Evolutionary conservation across 1,140 invertebrate species (phyloP).

Genomic region (Drosophila triauraria): DNA sequence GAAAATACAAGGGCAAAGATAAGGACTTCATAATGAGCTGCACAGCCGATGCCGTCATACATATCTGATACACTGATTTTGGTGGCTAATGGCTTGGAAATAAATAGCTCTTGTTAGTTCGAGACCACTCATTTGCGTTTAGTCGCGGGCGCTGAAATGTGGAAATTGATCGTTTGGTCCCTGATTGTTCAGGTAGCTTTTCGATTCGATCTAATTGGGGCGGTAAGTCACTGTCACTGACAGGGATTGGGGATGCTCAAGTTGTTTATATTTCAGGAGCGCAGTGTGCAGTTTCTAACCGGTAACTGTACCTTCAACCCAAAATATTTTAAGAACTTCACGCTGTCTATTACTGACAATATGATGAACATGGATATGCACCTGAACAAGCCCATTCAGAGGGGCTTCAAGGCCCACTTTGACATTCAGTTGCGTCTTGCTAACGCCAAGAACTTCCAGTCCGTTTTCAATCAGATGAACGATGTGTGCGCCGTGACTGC

Average conservation of each 20-base stretch:
- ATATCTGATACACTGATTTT: constrained; percentile 28
- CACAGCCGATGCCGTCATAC: constrained; percentile 44
- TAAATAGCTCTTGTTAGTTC: constrained; percentile 13
- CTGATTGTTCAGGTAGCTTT: neutral
- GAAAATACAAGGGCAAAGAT: constrained; percentile 45
- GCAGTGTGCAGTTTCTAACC: constrained; percentile 42
- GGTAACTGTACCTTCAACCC: constrained; percentile 43
- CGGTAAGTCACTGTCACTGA: constrained; percentile 6
- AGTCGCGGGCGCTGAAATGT: constrained; percentile 29
- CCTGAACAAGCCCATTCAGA: constrained; percentile 38
- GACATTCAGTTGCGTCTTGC: constrained; percentile 68
- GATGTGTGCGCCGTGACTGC: constrained; percentile 64
- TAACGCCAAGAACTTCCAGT: constrained; percentile 70
- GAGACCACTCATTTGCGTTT: constrained; percentile 30
- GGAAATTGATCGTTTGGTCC: constrained; percentile 17
- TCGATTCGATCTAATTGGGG: neutral
- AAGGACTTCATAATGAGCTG: constrained; percentile 65
- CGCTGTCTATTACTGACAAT: constrained; percentile 32
- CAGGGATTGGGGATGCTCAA: neutral
- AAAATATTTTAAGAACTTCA: constrained; percentile 66
- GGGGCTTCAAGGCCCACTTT: constrained; percentile 58
- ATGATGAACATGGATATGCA: constrained; percentile 62
- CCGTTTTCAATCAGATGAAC: constrained; percentile 50
- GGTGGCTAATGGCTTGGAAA: constrained; percentile 42
- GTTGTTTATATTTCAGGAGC: constrained; percentile 42